Evolutionary conservation across 2,113 vertebrate species (phyloP).

Genomic region (Chroicocephalus ridibundus): DNA sequence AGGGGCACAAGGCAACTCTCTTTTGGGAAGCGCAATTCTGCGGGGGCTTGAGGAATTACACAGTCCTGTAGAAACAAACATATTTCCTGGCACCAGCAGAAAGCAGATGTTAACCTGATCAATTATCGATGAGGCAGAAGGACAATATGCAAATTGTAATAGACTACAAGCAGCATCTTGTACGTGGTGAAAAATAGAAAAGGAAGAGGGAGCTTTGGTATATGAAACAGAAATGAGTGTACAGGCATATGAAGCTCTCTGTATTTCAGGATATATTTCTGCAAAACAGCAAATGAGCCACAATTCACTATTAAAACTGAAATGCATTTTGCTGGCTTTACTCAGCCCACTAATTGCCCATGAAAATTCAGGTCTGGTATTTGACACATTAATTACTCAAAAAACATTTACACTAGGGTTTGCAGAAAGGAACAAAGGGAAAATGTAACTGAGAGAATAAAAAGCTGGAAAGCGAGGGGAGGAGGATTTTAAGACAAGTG

Average conservation of each 20-base stretch:
- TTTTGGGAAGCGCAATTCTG: neutral
- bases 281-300: slow-evolving; percentile 40
- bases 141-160: slow-evolving; percentile 49
- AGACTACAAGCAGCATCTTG: slow-evolving; percentile 31
- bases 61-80: neutral
- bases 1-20: neutral
- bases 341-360: slow-evolving; percentile 63
- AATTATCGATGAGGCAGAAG: slow-evolving; percentile 57
- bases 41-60: neutral
- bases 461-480: neutral
- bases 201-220: neutral
- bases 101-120: slow-evolving; percentile 60
- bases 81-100: slow-evolving; percentile 13
- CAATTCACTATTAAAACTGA: slow-evolving; percentile 50
- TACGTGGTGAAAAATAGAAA: slow-evolving; percentile 14
- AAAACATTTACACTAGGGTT: slow-evolving; percentile 63
- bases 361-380: slow-evolving; percentile 68
- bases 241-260: neutral
- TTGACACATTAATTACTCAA: slow-evolving; percentile 68
- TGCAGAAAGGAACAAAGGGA: slow-evolving; percentile 56
- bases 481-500: slow-evolving; percentile 9
- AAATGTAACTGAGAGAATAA: slow-evolving; percentile 53
- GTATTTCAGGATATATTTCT: slow-evolving; percentile 27
- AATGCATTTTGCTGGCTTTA: slow-evolving; percentile 52
- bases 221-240: neutral